Conservation (phyloP, 2,113 vertebrate species). For the Pterocles gutturalis region DNA sequence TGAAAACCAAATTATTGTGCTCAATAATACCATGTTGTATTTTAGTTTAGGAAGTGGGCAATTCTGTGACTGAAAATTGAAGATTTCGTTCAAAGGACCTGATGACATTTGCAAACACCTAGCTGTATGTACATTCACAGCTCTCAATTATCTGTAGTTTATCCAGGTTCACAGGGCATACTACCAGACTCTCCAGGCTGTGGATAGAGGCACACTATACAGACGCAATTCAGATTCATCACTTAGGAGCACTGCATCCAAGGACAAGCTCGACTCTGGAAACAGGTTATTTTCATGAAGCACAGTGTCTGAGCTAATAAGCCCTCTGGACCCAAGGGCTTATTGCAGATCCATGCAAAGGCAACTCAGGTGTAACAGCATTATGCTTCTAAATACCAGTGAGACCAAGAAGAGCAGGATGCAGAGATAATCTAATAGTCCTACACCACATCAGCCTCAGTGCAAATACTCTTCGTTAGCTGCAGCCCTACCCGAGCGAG, state of each 20-base stretch:
- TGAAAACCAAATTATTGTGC: not conserved
- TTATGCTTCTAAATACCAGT: not conserved
- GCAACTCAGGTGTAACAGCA: not conserved
- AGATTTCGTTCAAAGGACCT: not conserved
- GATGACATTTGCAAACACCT: not conserved
- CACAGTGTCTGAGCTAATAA: not conserved
- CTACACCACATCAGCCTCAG: not conserved
- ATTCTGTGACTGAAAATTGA: not conserved
- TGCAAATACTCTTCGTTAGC: not conserved
- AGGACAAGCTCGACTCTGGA: not conserved
- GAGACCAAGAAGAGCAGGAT: not conserved
- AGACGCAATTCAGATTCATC: not conserved
- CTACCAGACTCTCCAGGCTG: not conserved
- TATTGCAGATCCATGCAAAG: not conserved
- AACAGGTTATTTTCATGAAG: not conserved
- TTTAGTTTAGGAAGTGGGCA: not conserved
- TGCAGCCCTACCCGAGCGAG: not conserved
- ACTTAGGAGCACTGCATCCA: rapidly evolving
- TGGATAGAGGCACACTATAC: not conserved
- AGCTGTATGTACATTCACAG: not conserved
- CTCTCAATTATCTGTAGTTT: not conserved
- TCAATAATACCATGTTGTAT: not conserved
- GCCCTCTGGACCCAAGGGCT: not conserved
- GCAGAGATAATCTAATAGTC: not conserved
- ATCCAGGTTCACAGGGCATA: not conserved